Base-by-base conservation (phyloP, 2,888 invertebrate species). In the Oligia strigilis region DNA sequence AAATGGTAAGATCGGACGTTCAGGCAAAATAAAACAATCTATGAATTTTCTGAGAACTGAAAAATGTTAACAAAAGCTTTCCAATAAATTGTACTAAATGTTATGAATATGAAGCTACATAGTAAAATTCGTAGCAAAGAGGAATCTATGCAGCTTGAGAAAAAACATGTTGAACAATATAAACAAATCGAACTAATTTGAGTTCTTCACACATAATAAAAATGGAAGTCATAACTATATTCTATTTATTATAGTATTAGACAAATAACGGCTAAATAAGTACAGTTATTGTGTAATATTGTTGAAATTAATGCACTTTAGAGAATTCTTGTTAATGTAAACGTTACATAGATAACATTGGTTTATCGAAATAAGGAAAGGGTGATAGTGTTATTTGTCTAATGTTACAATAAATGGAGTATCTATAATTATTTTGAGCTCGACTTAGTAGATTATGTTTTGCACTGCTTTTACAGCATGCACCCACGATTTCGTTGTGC, bases 81-180 rank as follows among this genome's bases (percentile, higher is more conserved):
- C 8, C 14, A 4, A 55, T 36, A 46, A 58, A n/a, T 36, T 29
- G 19, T 40, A 52, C 14, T 40, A 62, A 77, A 49, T 67, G 9
- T 60, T 49, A 60, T 60, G 40, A 49, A 49, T 66, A 65, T 62
- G 69, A 69, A 52, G 13, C 17, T 52, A 14, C 29, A 29, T 23
- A 36, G 6, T 62, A 13, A 43, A 62, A 67, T 17, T 60, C 1
- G 14, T 17, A 13, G 36, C 17, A n/a, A 43, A 43, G 8, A 4
- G 17, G 11, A 36, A 62, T 69, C 11, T 23, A 0, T 29, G 29
- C 36, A 46, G 23, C 17, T 40, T 67, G 49, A 29, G 19, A 60
- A n/a, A 40, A 62, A 75, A 17, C 62, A 80, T 23, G 1, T 52
- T 43, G n/a, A 66, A 49, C 1, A 70, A 11, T n/a, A 49, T 79